These are phyloP conservation scores for Aselliscus stoliczkanus DNA, from an alignment of 2,797 vertebrate genomes.

Conservation along the genomic window DNA sequence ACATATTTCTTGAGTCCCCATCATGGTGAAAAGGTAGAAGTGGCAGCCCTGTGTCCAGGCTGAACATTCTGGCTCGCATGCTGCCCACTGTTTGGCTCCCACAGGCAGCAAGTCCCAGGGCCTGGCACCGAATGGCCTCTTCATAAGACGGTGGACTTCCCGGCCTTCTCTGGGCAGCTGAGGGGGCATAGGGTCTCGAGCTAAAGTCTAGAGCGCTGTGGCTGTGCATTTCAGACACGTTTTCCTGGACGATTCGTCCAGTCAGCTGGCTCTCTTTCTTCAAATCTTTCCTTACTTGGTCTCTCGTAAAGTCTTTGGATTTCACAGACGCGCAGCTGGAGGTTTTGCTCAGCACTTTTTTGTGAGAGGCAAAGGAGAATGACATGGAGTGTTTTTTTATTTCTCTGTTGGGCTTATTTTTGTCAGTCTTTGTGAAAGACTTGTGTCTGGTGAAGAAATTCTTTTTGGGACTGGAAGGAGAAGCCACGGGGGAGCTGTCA, in stretches of 20 bases:
- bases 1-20: not conserved
- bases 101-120: conserved; percentile 53
- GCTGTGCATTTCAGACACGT: not conserved
- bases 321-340: conserved; percentile 82
- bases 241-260: conserved; percentile 72
- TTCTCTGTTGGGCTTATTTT: conserved; percentile 67
- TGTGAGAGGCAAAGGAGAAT: conserved; percentile 81
- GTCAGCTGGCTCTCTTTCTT: conserved; percentile 84
- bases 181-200: conserved; percentile 80
- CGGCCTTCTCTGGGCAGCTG: conserved; percentile 85
- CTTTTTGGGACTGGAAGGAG: conserved; percentile 84
- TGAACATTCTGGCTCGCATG: conserved; percentile 76
- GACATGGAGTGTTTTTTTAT: conserved; percentile 88
- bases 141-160: conserved; percentile 89
- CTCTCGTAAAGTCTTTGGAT: conserved; percentile 77
- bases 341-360: conserved; percentile 81
- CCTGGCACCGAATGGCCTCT: conserved; percentile 83
- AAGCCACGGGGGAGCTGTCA: conserved; percentile 86
- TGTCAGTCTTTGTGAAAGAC: conserved; percentile 79
- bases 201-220: not conserved
- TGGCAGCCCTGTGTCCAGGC: not conserved
- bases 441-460: conserved; percentile 78
- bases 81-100: conserved; percentile 86
- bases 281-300: conserved; percentile 82
- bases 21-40: not conserved